Conservation (phyloP, 1,140 invertebrate species). For the Apis dorsata region DNA sequence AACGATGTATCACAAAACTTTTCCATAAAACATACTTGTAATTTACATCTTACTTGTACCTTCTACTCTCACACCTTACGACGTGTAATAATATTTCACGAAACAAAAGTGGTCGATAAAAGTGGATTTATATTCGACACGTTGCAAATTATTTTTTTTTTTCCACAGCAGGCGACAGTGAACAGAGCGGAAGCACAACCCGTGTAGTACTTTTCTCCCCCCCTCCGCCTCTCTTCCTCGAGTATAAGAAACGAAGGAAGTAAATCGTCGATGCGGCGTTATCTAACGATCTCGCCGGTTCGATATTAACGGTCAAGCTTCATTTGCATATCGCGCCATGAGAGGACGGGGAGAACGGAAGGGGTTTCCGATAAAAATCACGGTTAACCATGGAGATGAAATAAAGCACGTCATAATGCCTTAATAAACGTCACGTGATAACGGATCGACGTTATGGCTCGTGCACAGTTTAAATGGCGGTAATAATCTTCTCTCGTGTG, state of each 20-base stretch:
- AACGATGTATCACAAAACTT: too few species aligned
- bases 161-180: not conserved
- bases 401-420: slow-evolving; percentile 56
- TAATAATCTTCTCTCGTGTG: slow-evolving; percentile 52
- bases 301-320: slow-evolving; percentile 33
- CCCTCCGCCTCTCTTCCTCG: not conserved
- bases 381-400: slow-evolving; percentile 35
- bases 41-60: not conserved
- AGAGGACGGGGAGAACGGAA: slow-evolving; percentile 9
- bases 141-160: slow-evolving; percentile 15
- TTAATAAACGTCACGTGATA: slow-evolving; percentile 63
- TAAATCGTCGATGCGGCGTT: slow-evolving; percentile 25
- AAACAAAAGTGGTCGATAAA: not conserved
- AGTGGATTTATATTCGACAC: not conserved
- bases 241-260: not conserved
- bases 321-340: slow-evolving; percentile 45
- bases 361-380: slow-evolving; percentile 48
- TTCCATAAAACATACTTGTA: not conserved
- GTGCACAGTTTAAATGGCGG: slow-evolving; percentile 26
- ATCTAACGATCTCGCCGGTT: slow-evolving; percentile 27
- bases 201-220: too few species aligned
- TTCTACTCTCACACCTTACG: not conserved
- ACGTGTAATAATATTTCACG: not conserved
- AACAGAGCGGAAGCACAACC: not conserved
- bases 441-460: slow-evolving; percentile 31